Conservation (phyloP, 2,113 vertebrate species). For the Nycticorax nycticorax region DNA sequence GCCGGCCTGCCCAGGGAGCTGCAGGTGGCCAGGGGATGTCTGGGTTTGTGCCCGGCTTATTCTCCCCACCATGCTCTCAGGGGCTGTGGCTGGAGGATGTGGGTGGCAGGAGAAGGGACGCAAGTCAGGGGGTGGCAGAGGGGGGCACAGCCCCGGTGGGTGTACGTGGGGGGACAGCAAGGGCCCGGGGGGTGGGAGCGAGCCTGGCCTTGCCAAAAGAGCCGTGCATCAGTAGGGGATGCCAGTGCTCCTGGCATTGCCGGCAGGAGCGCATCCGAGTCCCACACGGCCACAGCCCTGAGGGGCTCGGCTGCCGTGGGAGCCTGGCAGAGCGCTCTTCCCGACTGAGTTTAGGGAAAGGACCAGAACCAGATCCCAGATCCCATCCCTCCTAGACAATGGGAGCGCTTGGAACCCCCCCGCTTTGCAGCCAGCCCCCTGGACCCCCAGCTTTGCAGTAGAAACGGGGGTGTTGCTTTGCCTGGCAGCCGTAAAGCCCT, state of each 20-base stretch:
- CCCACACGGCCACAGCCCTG: background rate
- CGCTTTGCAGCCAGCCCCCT: background rate
- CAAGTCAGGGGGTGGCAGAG: background rate
- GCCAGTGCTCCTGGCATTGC: rapidly evolving
- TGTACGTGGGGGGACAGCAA: background rate
- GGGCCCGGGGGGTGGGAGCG: rapidly evolving
- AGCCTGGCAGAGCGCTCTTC: background rate
- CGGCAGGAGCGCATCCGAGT: rapidly evolving
- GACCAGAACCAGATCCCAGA: background rate
- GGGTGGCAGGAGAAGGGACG: background rate
- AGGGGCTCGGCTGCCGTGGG: background rate
- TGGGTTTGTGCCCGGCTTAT: background rate
- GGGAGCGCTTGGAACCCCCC: background rate
- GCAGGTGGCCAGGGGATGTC: background rate
- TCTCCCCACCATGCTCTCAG: background rate
- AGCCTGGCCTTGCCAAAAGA: background rate
- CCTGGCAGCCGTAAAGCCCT: background rate
- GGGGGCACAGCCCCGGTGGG: background rate
- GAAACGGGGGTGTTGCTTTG: background rate
- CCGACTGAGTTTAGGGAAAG: background rate
- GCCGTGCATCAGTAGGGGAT: rapidly evolving
- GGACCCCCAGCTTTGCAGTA: background rate
- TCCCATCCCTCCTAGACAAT: background rate
- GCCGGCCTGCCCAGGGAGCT: background rate
- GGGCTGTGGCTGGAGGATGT: too few relatives aligned